Evolutionary conservation across 1,140 invertebrate genomes (phyloP), one percentile per base, ranked within the genome.

Genomic region (Drosophila tsacasi): DNA sequence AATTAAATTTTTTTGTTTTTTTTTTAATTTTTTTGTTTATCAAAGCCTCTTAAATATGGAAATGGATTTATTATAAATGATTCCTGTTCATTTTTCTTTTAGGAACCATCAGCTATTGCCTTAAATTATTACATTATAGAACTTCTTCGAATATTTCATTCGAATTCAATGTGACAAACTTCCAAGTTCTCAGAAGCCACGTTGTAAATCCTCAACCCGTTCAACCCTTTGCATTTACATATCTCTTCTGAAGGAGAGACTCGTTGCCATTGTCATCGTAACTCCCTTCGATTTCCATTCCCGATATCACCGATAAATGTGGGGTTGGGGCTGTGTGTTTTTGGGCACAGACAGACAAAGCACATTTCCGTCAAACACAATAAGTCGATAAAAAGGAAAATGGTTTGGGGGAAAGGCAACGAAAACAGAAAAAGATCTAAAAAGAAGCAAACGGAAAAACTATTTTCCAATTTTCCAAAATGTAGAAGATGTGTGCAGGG

Each of bases 381-480:
- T 84, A 84, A 84, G 82, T 84, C 82, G 82, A 84, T 84, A 84
- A 84, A 77, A 72, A 52, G 58, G 59, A 58, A 59, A 66, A 49
- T 30, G 27, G 27, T 68, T 65, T 61, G 30, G 15, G 21, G 21
- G 13, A 5, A 6, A 23, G 58, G 42, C 37, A 55, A 65, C 37
- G 55, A 65, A 76, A 59, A 65, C 50, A 76, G 19, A 71, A 47
- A 27, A 60, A 58, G 27, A 68, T 66, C 63, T 71, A 73, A 73
- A 61, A 73, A 52, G 44, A 73, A 27, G 69, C 44, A 60, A 73
- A 72, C 69, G 72, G 75, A 72, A 79, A 84, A 84, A 78, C 77
- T 84, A 77, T 84, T 84, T 84, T 79, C 81, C 76, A 83, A 83
- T 83, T 83, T 83, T 66, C 76, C 61, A 66, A 79, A 83, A 83